A percentile compares a stretch with the other conserved stretches of the same genome.
Conservation (phyloP, 2,113 vertebrate genomes). For the Ailurus styani region DNA sequence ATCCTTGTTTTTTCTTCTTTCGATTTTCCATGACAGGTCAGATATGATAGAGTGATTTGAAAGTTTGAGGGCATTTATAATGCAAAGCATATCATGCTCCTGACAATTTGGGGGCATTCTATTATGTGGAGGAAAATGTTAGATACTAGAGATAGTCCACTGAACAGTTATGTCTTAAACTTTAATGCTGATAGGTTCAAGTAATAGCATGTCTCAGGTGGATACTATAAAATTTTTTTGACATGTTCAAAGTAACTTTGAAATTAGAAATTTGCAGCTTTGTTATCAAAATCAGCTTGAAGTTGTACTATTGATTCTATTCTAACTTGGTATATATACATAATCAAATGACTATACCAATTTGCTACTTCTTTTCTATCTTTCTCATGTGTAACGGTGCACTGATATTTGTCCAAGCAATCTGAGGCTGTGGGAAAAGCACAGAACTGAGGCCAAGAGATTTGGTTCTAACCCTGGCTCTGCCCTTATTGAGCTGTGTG, state of each 20-base stretch:
- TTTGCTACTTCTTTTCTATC: neutral
- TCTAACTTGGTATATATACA: neutral
- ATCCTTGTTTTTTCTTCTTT: constrained; percentile 25
- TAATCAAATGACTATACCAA: neutral
- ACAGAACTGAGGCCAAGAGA: neutral
- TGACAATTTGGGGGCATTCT: constrained; percentile 22
- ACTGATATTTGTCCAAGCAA: neutral
- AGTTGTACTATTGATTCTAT: neutral
- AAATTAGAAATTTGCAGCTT: neutral
- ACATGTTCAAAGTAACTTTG: neutral
- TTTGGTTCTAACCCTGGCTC: neutral
- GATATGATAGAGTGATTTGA: neutral
- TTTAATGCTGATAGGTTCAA: neutral
- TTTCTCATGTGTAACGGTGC: neutral
- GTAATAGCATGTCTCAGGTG: neutral
- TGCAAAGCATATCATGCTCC: constrained; percentile 43
- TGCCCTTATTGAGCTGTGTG: neutral
- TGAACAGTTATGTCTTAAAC: neutral
- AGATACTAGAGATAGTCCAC: neutral
- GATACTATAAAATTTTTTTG: neutral
- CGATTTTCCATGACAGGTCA: neutral
- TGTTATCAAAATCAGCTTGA: neutral
- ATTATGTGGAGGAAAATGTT: neutral
- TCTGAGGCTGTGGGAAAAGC: neutral
- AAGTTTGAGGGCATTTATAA: constrained; percentile 21